A percentile compares a stretch with the other conserved stretches of the same genome.
Evolutionary conservation across 2,888 invertebrate genomes (phyloP).

Genomic region (Melanargia galathea): DNA sequence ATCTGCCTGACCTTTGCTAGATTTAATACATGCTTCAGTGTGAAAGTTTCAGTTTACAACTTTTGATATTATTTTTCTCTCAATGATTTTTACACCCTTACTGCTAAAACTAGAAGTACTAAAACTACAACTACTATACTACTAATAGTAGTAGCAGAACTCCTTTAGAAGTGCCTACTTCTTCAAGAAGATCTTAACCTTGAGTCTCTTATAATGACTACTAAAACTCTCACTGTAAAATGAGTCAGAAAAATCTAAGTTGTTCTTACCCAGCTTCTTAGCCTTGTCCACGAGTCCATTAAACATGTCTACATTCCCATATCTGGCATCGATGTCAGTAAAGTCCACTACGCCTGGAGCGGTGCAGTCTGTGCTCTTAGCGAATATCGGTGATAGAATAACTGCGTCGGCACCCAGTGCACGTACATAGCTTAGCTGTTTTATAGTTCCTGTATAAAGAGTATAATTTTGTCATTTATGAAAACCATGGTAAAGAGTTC

Average conservation of each 20-base stretch:
- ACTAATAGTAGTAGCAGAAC: no score
- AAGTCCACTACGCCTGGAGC: slow-evolving; percentile 90
- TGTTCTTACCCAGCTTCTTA: slow-evolving; percentile 59
- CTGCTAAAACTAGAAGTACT: no score
- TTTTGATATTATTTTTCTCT: background rate
- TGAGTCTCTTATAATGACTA: no score
- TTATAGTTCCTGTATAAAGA: slow-evolving; percentile 55
- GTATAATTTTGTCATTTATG: background rate
- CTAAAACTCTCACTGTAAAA: no score
- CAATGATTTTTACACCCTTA: no score
- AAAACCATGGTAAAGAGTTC: no score
- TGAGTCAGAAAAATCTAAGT: background rate
- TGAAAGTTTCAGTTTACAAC: no score
- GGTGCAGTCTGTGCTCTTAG: slow-evolving; percentile 82
- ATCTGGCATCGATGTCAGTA: slow-evolving; percentile 85
- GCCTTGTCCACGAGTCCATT: slow-evolving; percentile 78
- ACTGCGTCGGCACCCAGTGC: slow-evolving; percentile 71
- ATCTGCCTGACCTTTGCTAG: no score
- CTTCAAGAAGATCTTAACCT: no score
- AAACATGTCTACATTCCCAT: slow-evolving; percentile 86
- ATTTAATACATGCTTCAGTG: no score
- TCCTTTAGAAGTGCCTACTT: no score
- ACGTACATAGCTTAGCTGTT: slow-evolving; percentile 70
- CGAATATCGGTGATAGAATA: slow-evolving; percentile 62
- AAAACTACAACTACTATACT: no score